These are phyloP conservation scores for Acanthosepion esculentum DNA, from an alignment of 2,888 invertebrate genomes.

Conservation along the genomic window DNA sequence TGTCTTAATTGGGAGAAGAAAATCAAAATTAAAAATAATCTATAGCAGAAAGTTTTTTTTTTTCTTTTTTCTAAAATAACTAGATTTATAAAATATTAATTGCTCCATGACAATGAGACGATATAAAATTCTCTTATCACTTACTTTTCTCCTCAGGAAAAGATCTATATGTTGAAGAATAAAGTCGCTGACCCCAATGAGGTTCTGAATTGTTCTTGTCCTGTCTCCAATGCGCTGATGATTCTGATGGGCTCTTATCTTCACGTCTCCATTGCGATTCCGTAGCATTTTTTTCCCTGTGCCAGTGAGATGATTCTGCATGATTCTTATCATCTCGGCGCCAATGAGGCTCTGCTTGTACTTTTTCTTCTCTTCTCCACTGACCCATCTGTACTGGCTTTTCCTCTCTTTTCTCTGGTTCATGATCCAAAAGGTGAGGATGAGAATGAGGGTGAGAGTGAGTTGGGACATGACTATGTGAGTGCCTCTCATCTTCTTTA, in stretches of 20 bases:
- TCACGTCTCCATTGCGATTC: slow-evolving; percentile 42
- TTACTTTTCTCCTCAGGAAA: slow-evolving; percentile 43
- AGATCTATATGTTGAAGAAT: slow-evolving; percentile 43
- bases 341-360: slow-evolving; percentile 38
- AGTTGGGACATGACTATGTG: slow-evolving; percentile 12
- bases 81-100: too few species aligned
- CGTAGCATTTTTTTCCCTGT: background rate
- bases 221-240: slow-evolving; percentile 41
- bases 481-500: slow-evolving; percentile 40
- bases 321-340: slow-evolving; percentile 43
- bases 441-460: slow-evolving; percentile 43
- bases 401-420: slow-evolving; percentile 25
- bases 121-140: background rate
- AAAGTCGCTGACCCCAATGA: slow-evolving; percentile 41
- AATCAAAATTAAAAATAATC: too few species aligned
- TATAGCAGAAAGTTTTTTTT: too few species aligned
- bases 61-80: too few species aligned
- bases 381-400: slow-evolving; percentile 39
- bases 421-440: slow-evolving; percentile 42
- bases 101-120: background rate
- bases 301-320: slow-evolving; percentile 44
- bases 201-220: slow-evolving; percentile 42
- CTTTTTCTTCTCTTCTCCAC: slow-evolving; percentile 42
- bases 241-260: slow-evolving; percentile 44
- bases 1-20: too few species aligned